A percentile compares a stretch with the other conserved stretches of the same genome.
phyloP scores from a whole-genome alignment of 2,113 vertebrate genomes.

The Passer montanus region DNA sequence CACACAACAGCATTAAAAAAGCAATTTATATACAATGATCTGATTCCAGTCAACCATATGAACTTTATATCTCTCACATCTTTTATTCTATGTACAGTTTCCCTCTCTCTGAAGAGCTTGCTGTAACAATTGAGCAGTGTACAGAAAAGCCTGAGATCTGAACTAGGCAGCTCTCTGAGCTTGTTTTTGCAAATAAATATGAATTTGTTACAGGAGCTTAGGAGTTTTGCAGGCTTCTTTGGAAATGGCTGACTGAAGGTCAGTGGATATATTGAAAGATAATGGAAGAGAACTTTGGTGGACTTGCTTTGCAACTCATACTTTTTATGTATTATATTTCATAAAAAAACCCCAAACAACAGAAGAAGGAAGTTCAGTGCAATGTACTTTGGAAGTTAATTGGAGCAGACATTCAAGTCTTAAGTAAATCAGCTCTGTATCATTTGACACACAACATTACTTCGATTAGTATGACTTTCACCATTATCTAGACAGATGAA shows the following conservation, averaged over 20 bases:
- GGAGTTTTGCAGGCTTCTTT: neutral
- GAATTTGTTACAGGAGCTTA: neutral
- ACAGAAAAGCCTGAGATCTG: neutral
- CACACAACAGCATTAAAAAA: neutral
- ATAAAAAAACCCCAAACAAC: neutral
- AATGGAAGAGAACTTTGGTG: neutral
- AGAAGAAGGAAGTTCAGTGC: neutral
- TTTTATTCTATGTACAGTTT: neutral
- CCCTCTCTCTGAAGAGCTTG: neutral
- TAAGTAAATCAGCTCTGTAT: constrained; percentile 57
- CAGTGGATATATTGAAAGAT: neutral
- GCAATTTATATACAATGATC: neutral
- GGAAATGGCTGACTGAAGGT: neutral
- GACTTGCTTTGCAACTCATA: neutral
- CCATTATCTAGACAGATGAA: constrained; percentile 47
- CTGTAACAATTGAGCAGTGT: neutral
- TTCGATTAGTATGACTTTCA: constrained; percentile 56
- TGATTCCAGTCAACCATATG: neutral
- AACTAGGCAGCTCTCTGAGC: neutral
- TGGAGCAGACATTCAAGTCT: constrained; percentile 44
- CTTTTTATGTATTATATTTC: neutral
- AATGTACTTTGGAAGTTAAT: constrained; percentile 40
- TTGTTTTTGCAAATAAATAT: neutral
- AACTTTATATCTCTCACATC: neutral
- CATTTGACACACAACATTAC: constrained; percentile 62